Conservation (phyloP, 2,888 invertebrate genomes). For the Sceliomorpha sp. region DNA sequence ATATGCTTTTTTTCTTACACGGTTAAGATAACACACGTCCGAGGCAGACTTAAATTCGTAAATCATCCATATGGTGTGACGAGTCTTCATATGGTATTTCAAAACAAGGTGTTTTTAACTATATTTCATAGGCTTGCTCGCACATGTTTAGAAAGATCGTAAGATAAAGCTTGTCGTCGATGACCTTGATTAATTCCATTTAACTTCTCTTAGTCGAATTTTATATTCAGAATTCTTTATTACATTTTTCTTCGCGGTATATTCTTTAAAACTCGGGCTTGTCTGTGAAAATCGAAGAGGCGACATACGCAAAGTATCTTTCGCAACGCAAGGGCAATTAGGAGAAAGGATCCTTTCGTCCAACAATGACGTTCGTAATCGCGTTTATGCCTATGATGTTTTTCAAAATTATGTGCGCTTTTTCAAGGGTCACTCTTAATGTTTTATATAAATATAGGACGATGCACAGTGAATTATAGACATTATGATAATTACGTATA, state of each 20-base stretch:
- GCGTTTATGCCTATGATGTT: background rate
- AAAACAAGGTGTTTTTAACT: background rate
- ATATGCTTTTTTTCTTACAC: no score
- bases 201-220: no score
- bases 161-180: no score
- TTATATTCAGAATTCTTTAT: no score
- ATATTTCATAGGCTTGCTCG: no score
- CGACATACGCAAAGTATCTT: background rate
- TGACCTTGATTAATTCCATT: no score
- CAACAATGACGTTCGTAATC: constrained; percentile 8
- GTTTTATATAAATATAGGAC: constrained; percentile 48
- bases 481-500: constrained; percentile 51
- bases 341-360: background rate
- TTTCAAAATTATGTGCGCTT: constrained; percentile 29
- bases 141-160: no score
- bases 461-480: constrained; percentile 47
- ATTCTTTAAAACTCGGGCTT: no score
- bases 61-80: constrained; percentile 29
- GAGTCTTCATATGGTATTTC: constrained; percentile 20
- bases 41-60: constrained; percentile 20
- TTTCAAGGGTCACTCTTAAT: constrained; percentile 29
- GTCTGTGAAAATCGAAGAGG: no score
- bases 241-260: no score
- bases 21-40: constrained; percentile 9
- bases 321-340: background rate